Base-by-base conservation (phyloP, 1,140 invertebrate species). In the Aphis craccivora region DNA sequence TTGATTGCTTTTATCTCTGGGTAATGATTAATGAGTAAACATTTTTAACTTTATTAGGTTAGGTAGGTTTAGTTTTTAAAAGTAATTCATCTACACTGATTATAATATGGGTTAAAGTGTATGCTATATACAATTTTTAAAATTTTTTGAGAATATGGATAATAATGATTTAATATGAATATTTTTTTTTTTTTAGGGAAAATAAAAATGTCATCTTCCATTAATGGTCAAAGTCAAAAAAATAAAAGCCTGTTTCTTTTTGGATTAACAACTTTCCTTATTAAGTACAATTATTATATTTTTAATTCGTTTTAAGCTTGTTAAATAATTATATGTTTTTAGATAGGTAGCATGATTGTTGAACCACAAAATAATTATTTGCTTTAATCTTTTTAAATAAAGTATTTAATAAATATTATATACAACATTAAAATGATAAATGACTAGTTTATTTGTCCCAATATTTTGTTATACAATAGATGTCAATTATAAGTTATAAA, bases 151-250 rank as follows among this genome's bases (percentile, higher is more conserved):
- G 11, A 45, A 45, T 9, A 45, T 45, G 11, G 9, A 60, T n/a
- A 11, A 67, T 60, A 3, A 25, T 30, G 11, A 30, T 67, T n/a
- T 67, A 30, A 7, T 83, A 37, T 35, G 53, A 23, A 35, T 51
- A 22, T 4, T 11, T 48, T 91, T 40, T 67, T 40, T 67, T 51
- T 92, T 92, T 84, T n/a, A 92, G 91, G 76, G 67, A 92, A 83
- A 40, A 84, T 11, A 45, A 48, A 92, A 83, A 37, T 84, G 48
- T 20, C 67, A 23, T 30, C 91, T 4, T 40, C 67, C 45, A 43
- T 51, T 55, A 84, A 51, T 84, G 91, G 91, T 2, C 90, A 91
- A 53, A 92, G 40, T 83, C n/a, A 2, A 84, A 83, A 48, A 45
- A 92, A 6, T 23, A 40, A 43, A 84, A 51, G 23, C 35, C 22